A percentile compares a stretch with the other conserved stretches of the same genome.
These are phyloP conservation scores for Limnephilus auricula DNA, from an alignment of 2,888 invertebrate species.

Conservation along the genomic window DNA sequence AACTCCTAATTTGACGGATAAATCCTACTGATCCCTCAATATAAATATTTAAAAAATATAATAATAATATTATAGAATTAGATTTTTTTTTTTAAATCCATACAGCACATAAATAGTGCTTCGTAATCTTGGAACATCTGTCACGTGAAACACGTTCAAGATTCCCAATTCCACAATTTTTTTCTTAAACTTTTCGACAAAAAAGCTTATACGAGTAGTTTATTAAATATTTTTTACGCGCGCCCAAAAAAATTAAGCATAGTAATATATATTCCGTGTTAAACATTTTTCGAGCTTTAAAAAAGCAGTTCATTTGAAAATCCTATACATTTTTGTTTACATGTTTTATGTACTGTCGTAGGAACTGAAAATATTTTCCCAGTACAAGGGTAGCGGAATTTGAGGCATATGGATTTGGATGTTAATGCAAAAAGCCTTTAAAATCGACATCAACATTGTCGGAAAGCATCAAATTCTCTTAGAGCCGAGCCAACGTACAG, in stretches of 20 bases:
- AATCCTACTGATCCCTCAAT: no score
- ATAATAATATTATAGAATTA: no score
- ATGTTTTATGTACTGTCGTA: not conserved
- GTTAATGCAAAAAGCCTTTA: conserved; percentile 33
- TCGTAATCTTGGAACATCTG: not conserved
- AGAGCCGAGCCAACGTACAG: conserved; percentile 45
- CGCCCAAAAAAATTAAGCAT: not conserved
- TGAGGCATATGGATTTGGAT: conserved; percentile 10
- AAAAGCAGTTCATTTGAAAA: not conserved
- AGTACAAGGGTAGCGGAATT: conserved; percentile 7
- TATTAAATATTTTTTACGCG: not conserved
- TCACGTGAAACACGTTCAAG: not conserved
- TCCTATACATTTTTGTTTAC: not conserved
- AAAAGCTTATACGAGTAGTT: not conserved
- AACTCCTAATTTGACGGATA: no score
- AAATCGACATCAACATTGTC: conserved; percentile 34
- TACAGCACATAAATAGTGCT: no score
- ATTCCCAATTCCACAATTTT: no score
- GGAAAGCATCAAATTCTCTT: not conserved
- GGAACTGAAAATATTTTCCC: not conserved
- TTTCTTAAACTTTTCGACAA: not conserved
- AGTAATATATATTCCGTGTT: not conserved
- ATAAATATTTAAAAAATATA: no score
- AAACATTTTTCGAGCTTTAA: not conserved
- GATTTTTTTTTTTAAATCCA: no score